These are phyloP conservation scores for Potamarius usumacintae DNA, from an alignment of 2,113 vertebrate species.

Conservation along the genomic window DNA sequence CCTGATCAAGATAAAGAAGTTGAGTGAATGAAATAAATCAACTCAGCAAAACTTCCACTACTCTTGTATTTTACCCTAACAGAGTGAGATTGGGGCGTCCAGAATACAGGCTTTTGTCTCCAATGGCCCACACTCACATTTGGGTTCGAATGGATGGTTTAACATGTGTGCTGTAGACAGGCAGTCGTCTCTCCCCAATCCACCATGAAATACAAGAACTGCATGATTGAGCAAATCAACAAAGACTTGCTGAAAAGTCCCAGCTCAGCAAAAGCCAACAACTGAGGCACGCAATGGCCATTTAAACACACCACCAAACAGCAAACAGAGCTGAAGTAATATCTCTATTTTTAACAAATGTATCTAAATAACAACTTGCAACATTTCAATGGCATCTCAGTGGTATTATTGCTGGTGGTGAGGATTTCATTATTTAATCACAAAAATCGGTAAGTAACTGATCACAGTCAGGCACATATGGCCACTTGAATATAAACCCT, in stretches of 20 bases:
- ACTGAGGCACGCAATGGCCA: constrained; percentile 42
- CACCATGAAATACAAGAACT: constrained; percentile 66
- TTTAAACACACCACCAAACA: background rate
- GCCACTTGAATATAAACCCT: background rate
- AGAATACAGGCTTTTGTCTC: constrained; percentile 25
- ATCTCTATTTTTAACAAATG: background rate
- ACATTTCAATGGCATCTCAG: background rate
- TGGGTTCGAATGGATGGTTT: constrained; percentile 23
- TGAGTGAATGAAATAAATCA: background rate
- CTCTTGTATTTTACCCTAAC: constrained; percentile 21
- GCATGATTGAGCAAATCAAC: constrained; percentile 65
- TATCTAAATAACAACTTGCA: background rate
- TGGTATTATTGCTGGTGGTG: background rate
- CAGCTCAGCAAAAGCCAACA: constrained; percentile 58
- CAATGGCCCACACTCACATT: constrained; percentile 20
- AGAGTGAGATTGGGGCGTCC: background rate
- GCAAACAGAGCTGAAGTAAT: background rate
- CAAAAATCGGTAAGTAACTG: background rate
- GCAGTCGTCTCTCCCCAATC: constrained; percentile 45
- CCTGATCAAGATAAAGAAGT: background rate
- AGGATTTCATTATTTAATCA: background rate
- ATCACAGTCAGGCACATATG: background rate
- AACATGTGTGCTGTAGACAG: constrained; percentile 21
- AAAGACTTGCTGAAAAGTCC: constrained; percentile 38
- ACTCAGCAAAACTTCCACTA: constrained; percentile 33